Evolutionary conservation across 2,888 invertebrate genomes (phyloP), one percentile per base, ranked within the genome.

Genomic region (Aelia acuminata): DNA sequence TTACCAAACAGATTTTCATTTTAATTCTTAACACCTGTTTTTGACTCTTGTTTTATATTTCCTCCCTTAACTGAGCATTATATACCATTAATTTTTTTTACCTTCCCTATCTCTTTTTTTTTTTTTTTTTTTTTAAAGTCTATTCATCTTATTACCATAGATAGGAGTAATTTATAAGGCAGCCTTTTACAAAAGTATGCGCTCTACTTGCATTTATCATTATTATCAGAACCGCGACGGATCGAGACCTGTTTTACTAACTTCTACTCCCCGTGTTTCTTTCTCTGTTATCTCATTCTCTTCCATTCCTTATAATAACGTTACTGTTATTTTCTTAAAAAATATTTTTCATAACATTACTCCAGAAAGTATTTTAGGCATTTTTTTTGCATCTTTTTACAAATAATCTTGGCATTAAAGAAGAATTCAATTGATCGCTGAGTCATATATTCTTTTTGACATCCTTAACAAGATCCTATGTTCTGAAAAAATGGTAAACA

Each of bases 181-280:
- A 80, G 43, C 80, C 80, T 43, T 80, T 80, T 39, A 47, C 80
- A 80, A 80, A 80, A 80, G 80, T 80, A 80, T 80, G 80, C 39
- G 80, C n/a, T 80, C 43, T 43, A 80, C 43, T 80, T 43, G 43
- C 39, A 80, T 80, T 80, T 80, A 80, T 47, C 80, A 80, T 80
- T 80, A 80, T 80, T 70, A 70, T 70, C 63, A 35, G 63, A 70
- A 70, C 63, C 20, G 63, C 63, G 31, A 35, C 5, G 63, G 35
- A 70, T 70, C 63, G 63, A 20, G 63, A 70, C 63, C 63, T 70
- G 63, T 70, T 70, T 70, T 70, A 70, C 31, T 70, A 70, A 70
- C 63, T 70, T 70, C 63, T 70, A 70, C 63, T 70, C 63, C 3
- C 63, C 63, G 7, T 70, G 63, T 70, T 70, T 70, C 63, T 70